Evolutionary conservation across 2,113 vertebrate genomes (phyloP), one percentile per base, ranked within the genome.

Genomic region (Eclectus roratus): DNA sequence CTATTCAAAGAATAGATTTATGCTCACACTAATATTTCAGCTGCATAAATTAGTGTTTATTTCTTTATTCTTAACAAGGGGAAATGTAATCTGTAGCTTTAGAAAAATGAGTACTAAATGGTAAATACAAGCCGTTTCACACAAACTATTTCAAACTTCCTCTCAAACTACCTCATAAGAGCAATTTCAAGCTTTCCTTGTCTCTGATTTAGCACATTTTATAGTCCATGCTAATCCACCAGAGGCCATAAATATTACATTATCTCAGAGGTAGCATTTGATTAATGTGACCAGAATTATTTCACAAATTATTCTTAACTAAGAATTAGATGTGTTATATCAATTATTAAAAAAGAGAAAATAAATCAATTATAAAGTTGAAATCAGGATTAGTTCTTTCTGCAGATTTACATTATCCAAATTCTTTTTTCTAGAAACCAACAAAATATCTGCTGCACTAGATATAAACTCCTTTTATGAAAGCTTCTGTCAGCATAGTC

Each of bases 281-380:
- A 90, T 90, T 96, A 88, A 90, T 83, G 66, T 44, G 68, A 56
- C 69, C 73, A 80, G 84, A 91, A 85, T 69, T 88, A 61, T 85
- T 93, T 91, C 58, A 78, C 41, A 74, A 61, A 78, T 91, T 80
- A 68, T 65, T 77, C 89, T 80, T 85, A 91, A 85, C 58, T 92
- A 89, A 94, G 85, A 76, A 80, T 63, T 66, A 66, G 39, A 69
- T 85, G 50, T 52, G 58, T 60, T 74, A 4, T 41, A 76, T 82
- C n/a, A 72, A 53, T 66, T 87, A 77, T 61, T 86, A 12, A 70
- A 76, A 46, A 77, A 47, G 58, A 85, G 4, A 61, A 91, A 56
- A 56, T n/a, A 46, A 89, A 61, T 58, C 4, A 12, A 23, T 71
- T 71, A 3, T 79, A 81, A 79, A 61, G 28, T 24, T 82, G 35